Base-by-base conservation (phyloP, 2,888 invertebrate genomes). In the Drosophila buzzatii region DNA sequence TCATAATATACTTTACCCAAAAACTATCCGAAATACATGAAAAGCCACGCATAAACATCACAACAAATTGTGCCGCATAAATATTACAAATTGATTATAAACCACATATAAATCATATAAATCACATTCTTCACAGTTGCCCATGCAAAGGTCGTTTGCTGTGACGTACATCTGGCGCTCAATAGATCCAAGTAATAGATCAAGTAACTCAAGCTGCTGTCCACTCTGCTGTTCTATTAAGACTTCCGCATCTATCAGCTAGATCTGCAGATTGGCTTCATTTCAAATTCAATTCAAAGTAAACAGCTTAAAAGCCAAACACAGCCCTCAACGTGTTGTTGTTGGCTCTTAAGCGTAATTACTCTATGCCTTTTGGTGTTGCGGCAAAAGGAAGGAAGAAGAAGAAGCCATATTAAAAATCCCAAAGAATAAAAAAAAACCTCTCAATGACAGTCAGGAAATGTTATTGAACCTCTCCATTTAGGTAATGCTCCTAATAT, bases 361-460 rank as follows among this genome's bases (percentile, higher is more conserved):
- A 70, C 73, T 77, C 31, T 70, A 64, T 56, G 62, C 55, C 62
- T 52, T 47, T 78, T 58, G 45, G n/a, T 60, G 56, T n/a, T 52
- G 66, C 41, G 61, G 35, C 39, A 52, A 39, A 64, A 63, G 47
- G 27, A 70, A 35, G 27, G 27, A 52, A 27, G 20, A 10, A 8
- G 55, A 47, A 52, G 55, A 51, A 52, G 60, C 27, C 27, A 37
- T 37, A 37, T 9, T 37, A 42, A 49, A 49, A 41, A 14, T 9
- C 2, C 27, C 27, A 27, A 49, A 53, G 20, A 51, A 18, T 39
- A 33, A 51, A 14, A 47, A 51, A 14, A 47, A 56, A 45, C 52
- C 12, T 62, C 49, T 82, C 84, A 85, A 85, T 85, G 89, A 66
- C 87, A 85, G 61, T 58, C 62, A 51, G 49, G 66, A 57, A 65